Conservation (phyloP, 2,888 invertebrate species). For the Callyntrura sp. region DNA sequence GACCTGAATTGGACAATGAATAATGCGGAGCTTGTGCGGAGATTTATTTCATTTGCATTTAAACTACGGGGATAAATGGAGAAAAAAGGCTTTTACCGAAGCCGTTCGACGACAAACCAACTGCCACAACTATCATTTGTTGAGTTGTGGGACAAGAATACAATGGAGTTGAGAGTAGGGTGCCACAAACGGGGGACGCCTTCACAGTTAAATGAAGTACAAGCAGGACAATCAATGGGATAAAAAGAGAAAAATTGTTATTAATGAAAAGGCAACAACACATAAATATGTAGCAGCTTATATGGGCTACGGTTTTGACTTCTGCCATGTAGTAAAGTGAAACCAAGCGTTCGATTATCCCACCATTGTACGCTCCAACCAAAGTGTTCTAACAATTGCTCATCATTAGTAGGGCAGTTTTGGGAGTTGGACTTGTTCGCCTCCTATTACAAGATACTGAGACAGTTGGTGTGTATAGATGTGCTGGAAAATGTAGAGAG, state of each 20-base stretch:
- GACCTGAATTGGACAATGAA: conserved; percentile 33
- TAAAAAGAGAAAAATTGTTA: conserved; percentile 14
- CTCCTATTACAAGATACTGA: no score
- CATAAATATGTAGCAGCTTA: background rate
- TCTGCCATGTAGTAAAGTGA: background rate
- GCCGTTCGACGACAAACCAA: conserved; percentile 21
- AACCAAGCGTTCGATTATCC: conserved; percentile 59
- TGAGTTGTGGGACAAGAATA: conserved; percentile 6
- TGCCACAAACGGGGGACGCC: conserved; percentile 66
- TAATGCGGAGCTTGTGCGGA: conserved; percentile 55
- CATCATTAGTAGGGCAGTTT: conserved; percentile 57
- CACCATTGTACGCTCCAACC: conserved; percentile 29
- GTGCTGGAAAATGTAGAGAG: background rate
- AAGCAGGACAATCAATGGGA: conserved; percentile 44
- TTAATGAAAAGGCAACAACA: background rate
- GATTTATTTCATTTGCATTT: conserved; percentile 57
- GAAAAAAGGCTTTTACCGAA: conserved; percentile 55
- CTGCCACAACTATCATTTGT: conserved; percentile 61
- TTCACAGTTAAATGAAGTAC: conserved; percentile 74
- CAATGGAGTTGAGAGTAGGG: conserved; percentile 29
- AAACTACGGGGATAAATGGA: conserved; percentile 65
- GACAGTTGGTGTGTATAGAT: no score
- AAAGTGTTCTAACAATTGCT: conserved; percentile 57
- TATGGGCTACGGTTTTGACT: background rate
- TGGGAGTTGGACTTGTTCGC: conserved; percentile 62